phyloP scores from a whole-genome alignment of 2,888 invertebrate species.

The Andrena flavipes region DNA sequence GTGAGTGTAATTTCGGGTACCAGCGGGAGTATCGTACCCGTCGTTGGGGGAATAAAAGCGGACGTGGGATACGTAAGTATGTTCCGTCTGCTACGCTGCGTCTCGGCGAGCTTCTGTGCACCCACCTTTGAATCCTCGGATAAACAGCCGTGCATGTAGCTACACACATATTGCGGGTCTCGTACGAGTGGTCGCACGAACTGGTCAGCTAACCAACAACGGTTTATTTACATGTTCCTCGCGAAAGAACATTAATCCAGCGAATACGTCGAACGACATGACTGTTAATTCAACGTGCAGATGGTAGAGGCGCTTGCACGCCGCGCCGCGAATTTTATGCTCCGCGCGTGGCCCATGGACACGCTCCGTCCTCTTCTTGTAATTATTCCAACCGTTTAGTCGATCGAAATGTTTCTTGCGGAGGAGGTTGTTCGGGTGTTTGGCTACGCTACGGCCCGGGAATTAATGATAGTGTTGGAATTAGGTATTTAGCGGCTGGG shows the following conservation, averaged over 20 bases:
- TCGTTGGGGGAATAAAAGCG: background rate
- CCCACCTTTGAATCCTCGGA: conserved; percentile 79
- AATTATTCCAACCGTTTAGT: too few relatives aligned
- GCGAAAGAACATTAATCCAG: conserved; percentile 67
- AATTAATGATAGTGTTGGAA: too few relatives aligned
- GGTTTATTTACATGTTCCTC: conserved; percentile 79
- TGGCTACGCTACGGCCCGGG: too few relatives aligned
- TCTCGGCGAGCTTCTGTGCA: conserved; percentile 2
- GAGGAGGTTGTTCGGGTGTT: too few relatives aligned
- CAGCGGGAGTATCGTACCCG: conserved; percentile 21
- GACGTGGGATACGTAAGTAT: conserved; percentile 18
- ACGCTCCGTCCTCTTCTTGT: too few relatives aligned
- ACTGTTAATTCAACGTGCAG: conserved; percentile 61
- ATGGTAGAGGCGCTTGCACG: conserved; percentile 46
- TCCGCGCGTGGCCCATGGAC: background rate
- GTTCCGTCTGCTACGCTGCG: conserved; percentile 19
- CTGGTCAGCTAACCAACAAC: conserved; percentile 77
- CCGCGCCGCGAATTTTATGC: conserved; percentile 11
- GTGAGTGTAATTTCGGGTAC: background rate
- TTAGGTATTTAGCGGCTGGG: too few relatives aligned
- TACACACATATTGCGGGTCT: conserved; percentile 76
- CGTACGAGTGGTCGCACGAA: conserved; percentile 63
- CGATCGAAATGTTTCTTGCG: too few relatives aligned
- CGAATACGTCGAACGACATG: conserved; percentile 75
- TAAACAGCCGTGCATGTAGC: conserved; percentile 67